Evolutionary conservation across 2,888 invertebrate species (phyloP), one percentile per base, ranked within the genome.

Genomic region (Trachelus iudaicus): DNA sequence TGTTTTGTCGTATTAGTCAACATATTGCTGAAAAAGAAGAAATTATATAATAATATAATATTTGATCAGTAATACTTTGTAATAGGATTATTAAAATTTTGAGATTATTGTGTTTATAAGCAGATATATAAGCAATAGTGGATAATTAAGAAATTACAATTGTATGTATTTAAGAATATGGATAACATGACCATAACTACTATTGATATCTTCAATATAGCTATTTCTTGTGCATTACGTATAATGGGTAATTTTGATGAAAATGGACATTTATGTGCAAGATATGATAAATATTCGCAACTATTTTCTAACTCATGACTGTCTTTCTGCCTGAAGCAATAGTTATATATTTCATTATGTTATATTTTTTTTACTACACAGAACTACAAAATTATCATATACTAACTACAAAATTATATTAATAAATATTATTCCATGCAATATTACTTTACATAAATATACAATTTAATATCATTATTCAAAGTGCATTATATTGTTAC

Each of bases 1-100:
- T 98, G 97, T 92, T 96, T 97, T 81, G 95, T 93, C 91, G 93
- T 93, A 91, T 95, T 95, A 91, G 93, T 94, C 86, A 95, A 88
- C 92, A 92, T 92, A 56, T 56, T 56, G 56, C 56, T 56, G 56
- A 56, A 56, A 23, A 23, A 56, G 23, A 23, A 56, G 23, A 56
- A 56, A 56, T 56, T 23, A 23, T 56, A 56, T 23, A 23, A 56
- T 56, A 56, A 56, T 56, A 23, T 9, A 23, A 56, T 23, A 15
- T 56, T 56, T 6, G 9, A 56, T 15, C 6, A 56, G 56, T 56
- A 56, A 9, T 23, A 56, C 23, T 56, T 56, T 9, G 23, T 23
- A 56, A 56, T 56, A 56, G 6, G 9, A 56, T 9, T 40, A 40
- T 9, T 23, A 23, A 23, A 56, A 9, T 56, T 56, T 56, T 6